Evolutionary conservation across 2,888 invertebrate genomes (phyloP).

Genomic region (Acleris emargana): DNA sequence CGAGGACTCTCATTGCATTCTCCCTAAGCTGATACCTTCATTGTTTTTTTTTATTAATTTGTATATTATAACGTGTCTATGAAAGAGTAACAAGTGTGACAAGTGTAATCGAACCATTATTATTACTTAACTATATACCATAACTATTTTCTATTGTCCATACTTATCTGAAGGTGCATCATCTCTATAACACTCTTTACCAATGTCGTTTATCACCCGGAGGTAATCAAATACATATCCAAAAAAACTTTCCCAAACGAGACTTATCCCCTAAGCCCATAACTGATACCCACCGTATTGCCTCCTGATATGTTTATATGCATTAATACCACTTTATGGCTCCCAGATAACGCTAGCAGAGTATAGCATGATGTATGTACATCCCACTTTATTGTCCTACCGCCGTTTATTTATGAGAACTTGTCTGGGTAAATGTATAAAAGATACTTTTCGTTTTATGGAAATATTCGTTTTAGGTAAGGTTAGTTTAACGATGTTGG

Average conservation of each 20-base stretch:
- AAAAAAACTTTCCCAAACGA: not conserved
- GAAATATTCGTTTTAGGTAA: slow-evolving; percentile 23
- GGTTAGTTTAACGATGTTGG: not conserved
- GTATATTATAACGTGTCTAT: too few relatives aligned
- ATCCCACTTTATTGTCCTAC: slow-evolving; percentile 68
- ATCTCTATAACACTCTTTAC: too few relatives aligned
- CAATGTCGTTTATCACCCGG: too few relatives aligned
- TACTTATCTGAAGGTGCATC: too few relatives aligned
- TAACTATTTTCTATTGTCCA: too few relatives aligned
- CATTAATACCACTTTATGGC: slow-evolving; percentile 75
- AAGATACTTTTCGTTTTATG: slow-evolving; percentile 43
- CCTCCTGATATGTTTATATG: slow-evolving; percentile 74
- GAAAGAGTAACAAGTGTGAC: too few relatives aligned
- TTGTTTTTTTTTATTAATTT: too few relatives aligned
- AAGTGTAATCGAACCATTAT: too few relatives aligned
- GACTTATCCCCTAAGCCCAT: slow-evolving; percentile 39
- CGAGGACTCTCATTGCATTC: too few relatives aligned
- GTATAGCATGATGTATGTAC: slow-evolving; percentile 59
- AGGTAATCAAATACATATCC: too few relatives aligned
- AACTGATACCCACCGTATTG: slow-evolving; percentile 45
- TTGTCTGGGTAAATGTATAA: slow-evolving; percentile 53
- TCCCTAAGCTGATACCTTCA: too few relatives aligned
- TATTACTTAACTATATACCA: too few relatives aligned
- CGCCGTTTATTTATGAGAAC: slow-evolving; percentile 64
- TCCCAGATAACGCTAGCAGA: slow-evolving; percentile 69